These are phyloP conservation scores for Poeciliopsis paucimaculata DNA, from an alignment of 2,797 vertebrate genomes.

Conservation along the genomic window DNA sequence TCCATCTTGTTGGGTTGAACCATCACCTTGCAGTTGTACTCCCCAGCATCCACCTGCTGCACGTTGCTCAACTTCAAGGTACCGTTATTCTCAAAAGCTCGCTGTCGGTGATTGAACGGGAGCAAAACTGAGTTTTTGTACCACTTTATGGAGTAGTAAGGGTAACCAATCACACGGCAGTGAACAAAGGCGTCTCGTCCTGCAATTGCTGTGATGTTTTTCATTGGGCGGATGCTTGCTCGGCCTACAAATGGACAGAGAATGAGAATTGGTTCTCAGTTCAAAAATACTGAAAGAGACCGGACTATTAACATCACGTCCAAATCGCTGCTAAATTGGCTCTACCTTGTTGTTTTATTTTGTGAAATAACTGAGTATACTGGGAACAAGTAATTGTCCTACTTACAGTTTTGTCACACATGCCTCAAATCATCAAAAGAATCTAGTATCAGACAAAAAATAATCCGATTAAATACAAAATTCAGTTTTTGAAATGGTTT, in stretches of 20 bases:
- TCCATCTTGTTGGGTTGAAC: constrained; percentile 96
- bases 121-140: constrained; percentile 97
- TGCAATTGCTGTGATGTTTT: constrained; percentile 97
- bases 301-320: constrained; percentile 12
- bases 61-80: constrained; percentile 96
- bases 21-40: constrained; percentile 96
- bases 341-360: constrained; percentile 38
- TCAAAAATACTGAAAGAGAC: constrained; percentile 69
- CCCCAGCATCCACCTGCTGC: constrained; percentile 95
- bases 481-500: neutral
- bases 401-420: neutral
- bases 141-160: constrained; percentile 99
- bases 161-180: constrained; percentile 97
- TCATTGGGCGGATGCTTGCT: constrained; percentile 97
- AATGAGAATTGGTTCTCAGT: constrained; percentile 75
- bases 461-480: neutral
- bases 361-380: constrained; percentile 19
- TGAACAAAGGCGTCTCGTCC: constrained; percentile 96
- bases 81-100: constrained; percentile 97
- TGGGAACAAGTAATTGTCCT: neutral
- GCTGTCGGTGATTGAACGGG: constrained; percentile 97
- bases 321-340: constrained; percentile 16
- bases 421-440: constrained; percentile 4
- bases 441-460: constrained; percentile 1
- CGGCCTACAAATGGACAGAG: constrained; percentile 84